Evolutionary conservation across 1,140 invertebrate genomes (phyloP).

Genomic region (Drosophila biarmipes): DNA sequence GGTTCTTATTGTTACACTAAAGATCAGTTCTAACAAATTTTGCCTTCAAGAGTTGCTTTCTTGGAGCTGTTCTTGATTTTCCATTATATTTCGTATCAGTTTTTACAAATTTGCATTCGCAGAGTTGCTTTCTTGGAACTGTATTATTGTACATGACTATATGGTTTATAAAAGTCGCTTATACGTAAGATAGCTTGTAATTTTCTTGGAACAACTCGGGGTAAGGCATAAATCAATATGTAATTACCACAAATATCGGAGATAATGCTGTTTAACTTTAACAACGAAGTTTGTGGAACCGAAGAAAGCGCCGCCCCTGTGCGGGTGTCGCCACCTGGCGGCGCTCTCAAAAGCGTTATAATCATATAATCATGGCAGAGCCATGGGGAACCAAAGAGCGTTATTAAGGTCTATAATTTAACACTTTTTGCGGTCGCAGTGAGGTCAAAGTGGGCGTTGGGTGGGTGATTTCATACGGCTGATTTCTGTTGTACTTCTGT

Average conservation of each 20-base stretch:
- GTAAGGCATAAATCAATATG: constrained; percentile 17
- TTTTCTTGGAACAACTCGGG: no score
- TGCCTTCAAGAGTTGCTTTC: no score
- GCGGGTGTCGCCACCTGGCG: constrained; percentile 31
- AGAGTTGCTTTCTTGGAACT: no score
- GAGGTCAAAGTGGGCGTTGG: constrained; percentile 2
- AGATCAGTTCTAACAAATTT: no score
- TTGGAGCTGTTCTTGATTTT: no score
- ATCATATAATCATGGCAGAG: constrained; percentile 51
- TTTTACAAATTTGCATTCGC: no score
- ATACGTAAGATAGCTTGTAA: no score
- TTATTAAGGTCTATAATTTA: constrained; percentile 73
- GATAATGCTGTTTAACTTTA: constrained; percentile 34
- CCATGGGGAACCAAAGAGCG: constrained; percentile 3
- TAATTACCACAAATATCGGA: constrained; percentile 3
- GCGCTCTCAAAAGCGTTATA: constrained; percentile 53
- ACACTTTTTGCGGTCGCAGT: constrained; percentile 70
- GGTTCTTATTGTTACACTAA: no score
- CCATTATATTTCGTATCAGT: no score
- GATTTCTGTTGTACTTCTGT: constrained; percentile 11
- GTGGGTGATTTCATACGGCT: constrained; percentile 20
- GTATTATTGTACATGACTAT: no score
- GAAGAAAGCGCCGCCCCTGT: not conserved
- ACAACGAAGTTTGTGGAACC: constrained; percentile 4
- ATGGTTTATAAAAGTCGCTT: not conserved